Conservation (phyloP, 2,797 vertebrate genomes). For the Crenuchus spilurus region DNA sequence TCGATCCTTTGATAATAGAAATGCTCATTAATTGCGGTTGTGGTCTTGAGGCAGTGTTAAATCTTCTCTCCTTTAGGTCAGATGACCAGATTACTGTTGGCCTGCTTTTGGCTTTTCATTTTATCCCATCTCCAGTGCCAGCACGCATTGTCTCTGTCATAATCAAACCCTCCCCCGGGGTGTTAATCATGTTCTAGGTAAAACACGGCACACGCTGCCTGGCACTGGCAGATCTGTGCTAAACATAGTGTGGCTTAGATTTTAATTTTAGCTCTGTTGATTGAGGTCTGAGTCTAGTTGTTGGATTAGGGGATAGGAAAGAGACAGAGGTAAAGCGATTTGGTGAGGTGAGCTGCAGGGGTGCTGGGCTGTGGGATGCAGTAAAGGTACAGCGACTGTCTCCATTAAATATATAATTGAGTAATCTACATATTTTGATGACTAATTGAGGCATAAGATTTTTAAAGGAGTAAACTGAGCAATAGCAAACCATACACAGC, state of each 20-base stretch:
- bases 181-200: slow-evolving; percentile 34
- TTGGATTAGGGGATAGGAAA: slow-evolving; percentile 75
- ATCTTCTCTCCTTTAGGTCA: slow-evolving; percentile 25
- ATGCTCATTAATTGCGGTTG: background rate
- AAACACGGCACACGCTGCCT: slow-evolving; percentile 36
- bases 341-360: slow-evolving; percentile 63
- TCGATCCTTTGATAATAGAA: background rate
- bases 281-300: slow-evolving; percentile 71
- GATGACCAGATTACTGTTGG: slow-evolving; percentile 25
- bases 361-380: slow-evolving; percentile 20
- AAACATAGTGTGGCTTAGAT: slow-evolving; percentile 68
- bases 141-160: slow-evolving; percentile 12
- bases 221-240: slow-evolving; percentile 62
- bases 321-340: slow-evolving; percentile 71
- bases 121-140: slow-evolving; percentile 11
- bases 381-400: background rate
- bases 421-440: no score
- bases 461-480: no score
- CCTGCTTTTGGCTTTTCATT: slow-evolving; percentile 23
- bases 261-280: slow-evolving; percentile 72
- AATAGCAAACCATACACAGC: no score
- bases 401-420: background rate
- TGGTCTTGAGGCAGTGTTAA: slow-evolving; percentile 15
- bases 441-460: no score
- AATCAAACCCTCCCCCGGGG: slow-evolving; percentile 19